These are phyloP conservation scores for Grus americana DNA, from an alignment of 2,113 vertebrate species.

Conservation along the genomic window DNA sequence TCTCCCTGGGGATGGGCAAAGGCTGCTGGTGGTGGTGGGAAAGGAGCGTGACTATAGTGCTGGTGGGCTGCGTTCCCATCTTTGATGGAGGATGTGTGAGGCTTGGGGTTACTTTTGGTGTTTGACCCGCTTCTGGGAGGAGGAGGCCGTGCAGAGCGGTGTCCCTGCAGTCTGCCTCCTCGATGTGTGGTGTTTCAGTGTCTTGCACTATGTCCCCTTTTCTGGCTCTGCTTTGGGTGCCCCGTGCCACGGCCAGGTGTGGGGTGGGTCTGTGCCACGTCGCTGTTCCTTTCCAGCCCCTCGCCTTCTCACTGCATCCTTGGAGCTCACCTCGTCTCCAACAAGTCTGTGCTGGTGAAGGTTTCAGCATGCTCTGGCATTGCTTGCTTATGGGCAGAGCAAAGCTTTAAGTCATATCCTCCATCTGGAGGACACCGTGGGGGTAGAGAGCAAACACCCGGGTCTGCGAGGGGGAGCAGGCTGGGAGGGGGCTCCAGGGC, in stretches of 20 bases:
- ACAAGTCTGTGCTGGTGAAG: not conserved
- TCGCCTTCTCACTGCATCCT: not conserved
- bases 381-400: not conserved
- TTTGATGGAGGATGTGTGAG: not conserved
- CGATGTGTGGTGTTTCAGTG: not conserved
- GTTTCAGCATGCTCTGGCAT: not conserved
- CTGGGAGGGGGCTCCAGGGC: not conserved
- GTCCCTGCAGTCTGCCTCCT: not conserved
- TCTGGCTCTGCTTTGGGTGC: not conserved
- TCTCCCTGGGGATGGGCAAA: not conserved
- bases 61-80: fast-evolving
- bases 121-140: not conserved
- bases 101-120: not conserved
- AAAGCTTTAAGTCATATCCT: not conserved
- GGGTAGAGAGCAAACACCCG: not conserved
- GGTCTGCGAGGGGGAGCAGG: not conserved
- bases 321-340: not conserved
- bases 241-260: not conserved
- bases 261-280: not conserved
- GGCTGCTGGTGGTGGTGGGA: not conserved
- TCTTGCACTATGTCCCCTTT: not conserved
- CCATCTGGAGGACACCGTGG: not conserved
- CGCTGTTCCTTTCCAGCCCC: not conserved
- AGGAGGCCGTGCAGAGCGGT: not conserved
- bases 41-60: not conserved